Evolutionary conservation across 1,140 invertebrate species (phyloP).

Genomic region (Drosophila burlai): DNA sequence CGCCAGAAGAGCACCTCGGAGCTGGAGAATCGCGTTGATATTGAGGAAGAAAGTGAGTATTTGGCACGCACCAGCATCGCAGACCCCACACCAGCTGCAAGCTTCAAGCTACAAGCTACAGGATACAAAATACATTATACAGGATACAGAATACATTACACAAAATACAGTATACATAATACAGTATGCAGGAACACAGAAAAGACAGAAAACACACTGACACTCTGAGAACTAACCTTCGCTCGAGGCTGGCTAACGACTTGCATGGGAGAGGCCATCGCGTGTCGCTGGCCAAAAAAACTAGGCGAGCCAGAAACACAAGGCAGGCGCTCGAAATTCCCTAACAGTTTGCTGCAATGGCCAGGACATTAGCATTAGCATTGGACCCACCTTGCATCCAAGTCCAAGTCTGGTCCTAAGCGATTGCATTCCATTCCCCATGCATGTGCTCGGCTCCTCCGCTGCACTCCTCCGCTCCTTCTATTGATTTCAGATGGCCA

Average conservation of each 20-base stretch:
- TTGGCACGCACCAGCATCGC: conserved; percentile 51
- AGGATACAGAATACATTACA: not conserved
- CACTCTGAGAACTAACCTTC: conserved; percentile 21
- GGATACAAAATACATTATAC: conserved; percentile 2
- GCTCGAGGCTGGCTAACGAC: conserved; percentile 31
- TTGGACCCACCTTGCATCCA: conserved; percentile 21
- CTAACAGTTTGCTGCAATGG: conserved; percentile 35
- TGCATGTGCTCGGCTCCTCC: conserved; percentile 16
- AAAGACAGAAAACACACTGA: conserved; percentile 8
- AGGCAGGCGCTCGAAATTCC: conserved; percentile 29
- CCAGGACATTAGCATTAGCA: conserved; percentile 17
- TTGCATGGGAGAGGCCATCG: conserved; percentile 39
- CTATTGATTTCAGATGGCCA: conserved; percentile 58
- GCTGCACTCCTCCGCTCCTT: not conserved
- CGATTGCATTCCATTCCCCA: conserved; percentile 29
- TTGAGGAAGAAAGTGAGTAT: conserved; percentile 91
- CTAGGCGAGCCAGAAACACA: conserved; percentile 14
- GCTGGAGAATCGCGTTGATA: conserved; percentile 89
- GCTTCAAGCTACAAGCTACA: conserved; percentile 14
- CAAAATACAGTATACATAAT: not conserved
- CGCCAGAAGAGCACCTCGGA: conserved; percentile 94
- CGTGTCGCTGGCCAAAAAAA: conserved; percentile 21
- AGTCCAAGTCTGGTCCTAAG: conserved; percentile 5
- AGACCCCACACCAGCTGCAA: conserved; percentile 20
- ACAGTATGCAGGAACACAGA: conserved; percentile 1